A percentile compares a stretch with the other conserved stretches of the same genome.
phyloP scores from a whole-genome alignment of 2,888 invertebrate genomes.

The Lithophane socia region DNA sequence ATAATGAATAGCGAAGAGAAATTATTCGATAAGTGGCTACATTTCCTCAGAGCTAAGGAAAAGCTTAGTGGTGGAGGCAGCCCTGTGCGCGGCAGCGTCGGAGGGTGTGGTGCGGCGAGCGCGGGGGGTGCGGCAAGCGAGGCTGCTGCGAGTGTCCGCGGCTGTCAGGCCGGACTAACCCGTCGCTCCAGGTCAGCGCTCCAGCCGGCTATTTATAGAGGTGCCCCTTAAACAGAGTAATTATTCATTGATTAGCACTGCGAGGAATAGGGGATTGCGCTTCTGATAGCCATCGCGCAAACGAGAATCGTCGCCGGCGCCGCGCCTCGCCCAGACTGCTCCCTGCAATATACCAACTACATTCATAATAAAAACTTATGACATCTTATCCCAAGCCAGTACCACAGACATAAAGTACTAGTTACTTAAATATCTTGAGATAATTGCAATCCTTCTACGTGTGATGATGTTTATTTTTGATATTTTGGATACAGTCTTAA shows the following conservation, averaged over 20 bases:
- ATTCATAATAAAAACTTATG: conserved; percentile 63
- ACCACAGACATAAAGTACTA: conserved; percentile 37
- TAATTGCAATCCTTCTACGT: conserved; percentile 24
- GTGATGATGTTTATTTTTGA: conserved; percentile 13
- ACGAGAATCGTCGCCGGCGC: conserved; percentile 88
- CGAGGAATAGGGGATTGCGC: conserved; percentile 90
- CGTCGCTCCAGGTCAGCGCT: conserved; percentile 91
- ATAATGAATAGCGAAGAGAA: conserved; percentile 32
- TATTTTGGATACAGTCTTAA: conserved; percentile 38
- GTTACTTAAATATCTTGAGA: conserved; percentile 38
- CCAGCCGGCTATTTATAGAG: conserved; percentile 90
- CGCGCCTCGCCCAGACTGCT: conserved; percentile 76
- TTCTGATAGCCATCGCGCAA: conserved; percentile 89
- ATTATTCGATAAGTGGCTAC: conserved; percentile 15
- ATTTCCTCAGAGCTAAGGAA: conserved; percentile 33
- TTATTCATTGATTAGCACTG: conserved; percentile 91
- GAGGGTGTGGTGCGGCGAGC: conserved; percentile 63
- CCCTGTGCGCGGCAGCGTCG: conserved; percentile 59
- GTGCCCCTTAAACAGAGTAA: conserved; percentile 91
- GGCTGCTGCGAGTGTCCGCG: conserved; percentile 87
- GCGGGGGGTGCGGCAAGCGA: conserved; percentile 73
- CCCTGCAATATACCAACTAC: conserved; percentile 61
- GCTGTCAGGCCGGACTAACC: conserved; percentile 90
- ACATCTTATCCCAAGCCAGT: conserved; percentile 54
- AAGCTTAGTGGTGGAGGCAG: conserved; percentile 52